Conservation (phyloP, 2,113 vertebrate species). For the Lasiurus cinereus region DNA sequence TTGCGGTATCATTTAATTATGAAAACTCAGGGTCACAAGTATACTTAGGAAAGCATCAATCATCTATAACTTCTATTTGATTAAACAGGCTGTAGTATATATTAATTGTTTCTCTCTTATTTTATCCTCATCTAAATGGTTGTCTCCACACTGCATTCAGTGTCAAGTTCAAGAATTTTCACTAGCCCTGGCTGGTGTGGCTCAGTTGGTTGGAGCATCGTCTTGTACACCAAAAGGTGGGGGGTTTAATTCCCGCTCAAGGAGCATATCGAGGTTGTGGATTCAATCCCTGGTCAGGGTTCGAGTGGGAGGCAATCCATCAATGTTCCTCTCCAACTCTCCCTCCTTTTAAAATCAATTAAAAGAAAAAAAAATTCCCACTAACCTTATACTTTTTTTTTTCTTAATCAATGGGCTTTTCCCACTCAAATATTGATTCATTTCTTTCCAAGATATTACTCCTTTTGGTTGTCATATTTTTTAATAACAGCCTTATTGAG, state of each 20-base stretch:
- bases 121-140: not conserved
- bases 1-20: not conserved
- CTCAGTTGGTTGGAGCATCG: not conserved
- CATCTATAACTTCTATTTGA: not conserved
- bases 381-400: constrained; percentile 9
- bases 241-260: not conserved
- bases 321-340: not conserved
- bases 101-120: not conserved
- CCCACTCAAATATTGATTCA: constrained; percentile 14
- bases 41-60: not conserved
- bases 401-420: not conserved
- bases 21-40: not conserved
- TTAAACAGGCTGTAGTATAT: not conserved
- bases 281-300: not conserved
- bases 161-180: constrained; percentile 41
- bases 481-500: constrained; percentile 15
- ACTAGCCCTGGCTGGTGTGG: not conserved
- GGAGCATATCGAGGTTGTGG: not conserved
- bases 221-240: not conserved
- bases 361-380: constrained; percentile 7
- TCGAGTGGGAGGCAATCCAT: not conserved
- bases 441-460: constrained; percentile 37
- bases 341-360: not conserved
- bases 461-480: not conserved
- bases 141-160: not conserved